Evolutionary conservation across 2,113 vertebrate species (phyloP).

Genomic region (Hassar affinis): DNA sequence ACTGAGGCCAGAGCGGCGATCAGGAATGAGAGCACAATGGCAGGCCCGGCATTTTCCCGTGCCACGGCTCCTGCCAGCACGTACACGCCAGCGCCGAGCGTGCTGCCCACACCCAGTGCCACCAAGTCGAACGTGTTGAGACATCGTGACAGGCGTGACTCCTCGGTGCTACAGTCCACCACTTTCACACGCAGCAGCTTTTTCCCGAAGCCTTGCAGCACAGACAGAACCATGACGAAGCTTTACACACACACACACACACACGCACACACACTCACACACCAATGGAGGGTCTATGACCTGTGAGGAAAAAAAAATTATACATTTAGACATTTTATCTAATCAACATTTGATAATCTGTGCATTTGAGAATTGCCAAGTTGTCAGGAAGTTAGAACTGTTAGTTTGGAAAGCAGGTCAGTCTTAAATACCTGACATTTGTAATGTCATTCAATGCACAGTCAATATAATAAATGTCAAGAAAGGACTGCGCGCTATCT

Average conservation of each 20-base stretch:
- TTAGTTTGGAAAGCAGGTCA: background rate
- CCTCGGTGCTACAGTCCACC: constrained; percentile 80
- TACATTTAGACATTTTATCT: background rate
- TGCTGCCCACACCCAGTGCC: constrained; percentile 93
- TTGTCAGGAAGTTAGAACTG: background rate
- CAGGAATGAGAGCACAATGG: constrained; percentile 91
- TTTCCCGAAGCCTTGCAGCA: constrained; percentile 73
- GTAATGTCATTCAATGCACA: background rate
- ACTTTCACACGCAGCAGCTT: constrained; percentile 89
- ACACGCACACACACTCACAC: background rate
- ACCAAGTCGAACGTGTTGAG: constrained; percentile 92
- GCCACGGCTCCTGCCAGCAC: constrained; percentile 91
- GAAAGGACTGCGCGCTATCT: background rate
- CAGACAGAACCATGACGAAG: constrained; percentile 75
- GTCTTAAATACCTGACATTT: background rate
- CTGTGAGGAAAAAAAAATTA: background rate
- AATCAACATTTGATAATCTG: no score
- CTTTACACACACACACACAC: background rate
- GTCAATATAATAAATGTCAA: background rate
- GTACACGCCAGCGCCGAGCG: constrained; percentile 92
- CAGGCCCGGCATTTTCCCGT: constrained; percentile 80
- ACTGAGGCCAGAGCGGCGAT: constrained; percentile 90
- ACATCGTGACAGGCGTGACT: constrained; percentile 83
- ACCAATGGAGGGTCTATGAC: background rate
- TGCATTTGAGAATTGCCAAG: background rate